A percentile compares a stretch with the other conserved stretches of the same genome.
These are phyloP conservation scores for Pempheris klunzingeri DNA, from an alignment of 2,797 vertebrate genomes.

Conservation along the genomic window DNA sequence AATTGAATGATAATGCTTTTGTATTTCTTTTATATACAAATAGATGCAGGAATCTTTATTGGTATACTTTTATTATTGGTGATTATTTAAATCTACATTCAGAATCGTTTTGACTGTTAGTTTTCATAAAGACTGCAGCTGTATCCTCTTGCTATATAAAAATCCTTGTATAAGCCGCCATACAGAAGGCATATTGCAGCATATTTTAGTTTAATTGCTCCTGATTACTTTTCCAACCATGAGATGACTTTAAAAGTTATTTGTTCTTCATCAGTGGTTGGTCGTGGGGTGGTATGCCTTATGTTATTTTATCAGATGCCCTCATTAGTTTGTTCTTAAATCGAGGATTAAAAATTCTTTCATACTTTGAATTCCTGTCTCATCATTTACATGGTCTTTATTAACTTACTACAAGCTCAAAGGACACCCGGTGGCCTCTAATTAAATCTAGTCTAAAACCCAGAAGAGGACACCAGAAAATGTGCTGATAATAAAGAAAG, in stretches of 20 bases:
- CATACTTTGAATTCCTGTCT: slow-evolving; percentile 6
- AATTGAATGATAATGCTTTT: neutral
- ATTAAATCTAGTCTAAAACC: neutral
- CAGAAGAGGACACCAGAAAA: no score
- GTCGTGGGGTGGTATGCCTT: neutral
- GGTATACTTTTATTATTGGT: neutral
- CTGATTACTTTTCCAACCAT: neutral
- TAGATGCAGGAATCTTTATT: neutral
- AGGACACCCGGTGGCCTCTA: neutral
- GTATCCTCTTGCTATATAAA: neutral
- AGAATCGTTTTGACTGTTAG: neutral
- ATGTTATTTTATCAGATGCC: neutral
- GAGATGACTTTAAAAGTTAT: neutral
- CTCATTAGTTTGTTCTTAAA: slow-evolving; percentile 20
- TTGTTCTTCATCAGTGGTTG: neutral
- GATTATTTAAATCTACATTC: neutral
- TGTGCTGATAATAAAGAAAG: neutral
- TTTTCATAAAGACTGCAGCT: neutral
- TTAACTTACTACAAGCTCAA: no score
- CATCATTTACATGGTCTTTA: neutral
- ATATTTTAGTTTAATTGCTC: neutral
- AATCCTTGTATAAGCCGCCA: neutral
- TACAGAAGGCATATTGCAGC: neutral
- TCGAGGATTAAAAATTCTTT: slow-evolving; percentile 54
- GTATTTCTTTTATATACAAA: neutral